Percentiles rank a stretch among this genome's conserved stretches.
Evolutionary conservation across 2,888 invertebrate species (phyloP).

Genomic region (Criorhina ranunculi): DNA sequence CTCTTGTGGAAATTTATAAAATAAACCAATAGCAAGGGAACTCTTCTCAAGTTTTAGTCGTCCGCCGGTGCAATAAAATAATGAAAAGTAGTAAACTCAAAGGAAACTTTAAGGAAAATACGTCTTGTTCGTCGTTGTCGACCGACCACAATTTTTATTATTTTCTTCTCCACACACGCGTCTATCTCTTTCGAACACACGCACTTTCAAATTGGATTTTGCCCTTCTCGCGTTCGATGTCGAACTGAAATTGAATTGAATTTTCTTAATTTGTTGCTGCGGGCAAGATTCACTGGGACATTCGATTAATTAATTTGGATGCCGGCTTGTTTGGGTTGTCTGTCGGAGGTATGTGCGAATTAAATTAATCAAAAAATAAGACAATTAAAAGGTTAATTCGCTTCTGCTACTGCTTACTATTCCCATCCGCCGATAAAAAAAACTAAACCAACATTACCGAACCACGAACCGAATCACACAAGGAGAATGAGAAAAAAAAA

Average conservation of each 20-base stretch:
- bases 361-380: conserved; percentile 57
- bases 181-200: conserved; percentile 52
- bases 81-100: conserved; percentile 10
- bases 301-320: conserved; percentile 31
- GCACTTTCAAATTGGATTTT: conserved; percentile 54
- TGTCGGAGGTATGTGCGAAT: conserved; percentile 35
- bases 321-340: conserved; percentile 25
- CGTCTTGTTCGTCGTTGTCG: conserved; percentile 40
- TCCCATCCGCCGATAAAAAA: conserved; percentile 53
- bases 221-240: conserved; percentile 43
- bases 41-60: neutral
- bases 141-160: conserved; percentile 46
- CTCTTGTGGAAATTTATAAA: no score
- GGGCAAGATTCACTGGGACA: conserved; percentile 37
- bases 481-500: conserved; percentile 34
- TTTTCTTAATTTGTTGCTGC: conserved; percentile 10
- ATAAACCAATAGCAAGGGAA: conserved; percentile 17
- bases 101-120: conserved; percentile 27
- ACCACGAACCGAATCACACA: conserved; percentile 29
- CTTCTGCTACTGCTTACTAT: conserved; percentile 35
- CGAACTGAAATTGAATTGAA: neutral
- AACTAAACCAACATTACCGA: conserved; percentile 56
- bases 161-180: neutral
- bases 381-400: conserved; percentile 58
- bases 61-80: neutral